These are phyloP conservation scores for Rutilus rutilus DNA, from an alignment of 2,113 vertebrate genomes.

Conservation along the genomic window DNA sequence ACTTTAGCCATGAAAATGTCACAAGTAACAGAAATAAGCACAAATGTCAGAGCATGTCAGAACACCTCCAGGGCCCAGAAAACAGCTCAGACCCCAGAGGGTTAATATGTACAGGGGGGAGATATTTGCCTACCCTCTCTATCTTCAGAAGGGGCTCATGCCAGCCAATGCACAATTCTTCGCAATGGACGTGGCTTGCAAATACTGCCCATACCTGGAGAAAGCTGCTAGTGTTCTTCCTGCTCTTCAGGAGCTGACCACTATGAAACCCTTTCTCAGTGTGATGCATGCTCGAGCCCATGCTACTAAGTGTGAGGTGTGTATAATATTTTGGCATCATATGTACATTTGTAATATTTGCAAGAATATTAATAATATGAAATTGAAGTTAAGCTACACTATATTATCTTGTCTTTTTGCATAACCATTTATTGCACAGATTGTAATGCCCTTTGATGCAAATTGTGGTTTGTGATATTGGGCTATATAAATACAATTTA, in stretches of 20 bases:
- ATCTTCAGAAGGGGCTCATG: too few relatives aligned
- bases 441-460: background rate
- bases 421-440: background rate
- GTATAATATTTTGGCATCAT: slow-evolving; percentile 12
- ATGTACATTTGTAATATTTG: slow-evolving; percentile 1
- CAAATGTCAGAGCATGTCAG: too few relatives aligned
- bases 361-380: slow-evolving; percentile 1
- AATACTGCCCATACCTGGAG: background rate
- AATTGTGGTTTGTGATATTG: background rate
- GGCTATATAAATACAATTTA: too few relatives aligned
- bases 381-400: background rate
- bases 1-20: too few relatives aligned
- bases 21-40: too few relatives aligned
- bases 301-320: slow-evolving; percentile 41
- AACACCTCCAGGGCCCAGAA: too few relatives aligned
- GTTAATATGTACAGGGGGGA: too few relatives aligned
- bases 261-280: slow-evolving; percentile 16
- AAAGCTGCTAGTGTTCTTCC: background rate
- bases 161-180: background rate
- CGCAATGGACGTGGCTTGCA: background rate
- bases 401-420: background rate
- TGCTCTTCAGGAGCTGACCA: background rate
- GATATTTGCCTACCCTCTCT: too few relatives aligned
- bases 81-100: too few relatives aligned
- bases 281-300: slow-evolving; percentile 33